Evolutionary conservation across 2,113 vertebrate species (phyloP).

Genomic region (Tyto alba): DNA sequence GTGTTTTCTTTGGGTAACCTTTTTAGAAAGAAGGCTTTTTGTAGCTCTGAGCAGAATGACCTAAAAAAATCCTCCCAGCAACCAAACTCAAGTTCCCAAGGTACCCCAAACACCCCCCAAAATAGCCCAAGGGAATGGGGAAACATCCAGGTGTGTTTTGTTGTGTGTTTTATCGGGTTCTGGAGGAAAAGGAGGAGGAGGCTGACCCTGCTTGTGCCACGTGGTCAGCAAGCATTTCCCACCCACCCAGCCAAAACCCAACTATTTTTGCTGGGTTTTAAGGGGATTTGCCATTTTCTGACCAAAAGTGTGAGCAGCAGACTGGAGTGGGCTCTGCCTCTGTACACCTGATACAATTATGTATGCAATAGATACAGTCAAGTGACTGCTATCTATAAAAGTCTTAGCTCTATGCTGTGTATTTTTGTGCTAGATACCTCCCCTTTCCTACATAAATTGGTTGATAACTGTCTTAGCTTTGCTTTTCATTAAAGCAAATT

Average conservation of each 20-base stretch:
- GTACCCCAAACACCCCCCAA: background rate
- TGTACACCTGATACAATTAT: background rate
- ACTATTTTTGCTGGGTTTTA: background rate
- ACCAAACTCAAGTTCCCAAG: background rate
- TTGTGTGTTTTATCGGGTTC: background rate
- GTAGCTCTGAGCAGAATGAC: background rate
- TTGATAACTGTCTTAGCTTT: slow-evolving; percentile 26
- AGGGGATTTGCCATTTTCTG: background rate
- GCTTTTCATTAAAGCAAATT: slow-evolving; percentile 11
- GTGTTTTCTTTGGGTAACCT: background rate
- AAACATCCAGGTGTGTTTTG: background rate
- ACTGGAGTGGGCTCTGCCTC: background rate
- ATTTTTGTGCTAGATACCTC: background rate
- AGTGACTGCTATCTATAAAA: background rate
- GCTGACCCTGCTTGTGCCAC: background rate
- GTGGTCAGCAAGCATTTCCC: background rate
- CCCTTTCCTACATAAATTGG: slow-evolving; percentile 34
- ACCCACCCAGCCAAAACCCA: background rate
- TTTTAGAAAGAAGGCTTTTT: background rate
- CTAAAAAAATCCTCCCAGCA: background rate
- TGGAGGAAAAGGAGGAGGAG: background rate
- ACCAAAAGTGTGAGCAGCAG: background rate
- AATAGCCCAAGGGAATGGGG: background rate
- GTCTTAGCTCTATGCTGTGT: background rate
- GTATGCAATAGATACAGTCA: background rate